A percentile compares a stretch with the other conserved stretches of the same genome.
Conservation (phyloP, 2,113 vertebrate species). For the Indicator indicator region DNA sequence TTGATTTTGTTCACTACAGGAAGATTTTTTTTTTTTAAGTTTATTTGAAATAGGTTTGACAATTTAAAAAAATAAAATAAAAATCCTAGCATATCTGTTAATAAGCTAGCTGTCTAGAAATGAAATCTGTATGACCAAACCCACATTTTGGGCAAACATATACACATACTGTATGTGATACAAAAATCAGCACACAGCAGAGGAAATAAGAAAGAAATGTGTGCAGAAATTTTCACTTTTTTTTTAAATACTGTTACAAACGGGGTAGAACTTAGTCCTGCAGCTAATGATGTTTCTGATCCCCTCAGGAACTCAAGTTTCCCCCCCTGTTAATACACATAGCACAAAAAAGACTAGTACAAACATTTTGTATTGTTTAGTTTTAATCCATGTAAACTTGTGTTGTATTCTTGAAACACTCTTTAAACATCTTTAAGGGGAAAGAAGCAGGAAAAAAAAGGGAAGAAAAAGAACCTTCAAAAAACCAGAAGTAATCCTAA, state of each 20-base stretch:
- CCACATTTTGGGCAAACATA: slow-evolving; percentile 63
- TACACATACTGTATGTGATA: slow-evolving; percentile 63
- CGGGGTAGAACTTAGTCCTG: slow-evolving; percentile 60
- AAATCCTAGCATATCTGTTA: slow-evolving; percentile 67
- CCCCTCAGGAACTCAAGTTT: slow-evolving; percentile 68
- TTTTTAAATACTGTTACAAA: slow-evolving; percentile 61
- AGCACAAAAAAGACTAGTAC: slow-evolving; percentile 70
- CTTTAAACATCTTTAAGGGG: slow-evolving; percentile 69
- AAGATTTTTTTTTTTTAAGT: slow-evolving; percentile 23
- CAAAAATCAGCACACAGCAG: slow-evolving; percentile 62
- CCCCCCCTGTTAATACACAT: slow-evolving; percentile 48
- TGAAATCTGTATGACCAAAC: slow-evolving; percentile 59
- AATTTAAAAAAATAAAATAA: slow-evolving; percentile 72
- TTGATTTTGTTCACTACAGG: slow-evolving; percentile 41
- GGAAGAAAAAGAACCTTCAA: slow-evolving; percentile 66
- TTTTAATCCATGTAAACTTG: slow-evolving; percentile 76
- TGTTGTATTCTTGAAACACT: slow-evolving; percentile 66
- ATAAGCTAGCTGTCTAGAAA: slow-evolving; percentile 64
- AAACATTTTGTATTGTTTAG: slow-evolving; percentile 67
- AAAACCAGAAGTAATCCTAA: slow-evolving; percentile 72
- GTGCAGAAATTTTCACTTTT: slow-evolving; percentile 46
- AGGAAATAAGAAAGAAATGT: slow-evolving; percentile 55
- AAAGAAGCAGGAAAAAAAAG: slow-evolving; percentile 72
- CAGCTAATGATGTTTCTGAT: slow-evolving; percentile 54
- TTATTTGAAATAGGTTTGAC: slow-evolving; percentile 64